Evolutionary conservation across 2,888 invertebrate species (phyloP).

Genomic region (Malachius bipustulatus): DNA sequence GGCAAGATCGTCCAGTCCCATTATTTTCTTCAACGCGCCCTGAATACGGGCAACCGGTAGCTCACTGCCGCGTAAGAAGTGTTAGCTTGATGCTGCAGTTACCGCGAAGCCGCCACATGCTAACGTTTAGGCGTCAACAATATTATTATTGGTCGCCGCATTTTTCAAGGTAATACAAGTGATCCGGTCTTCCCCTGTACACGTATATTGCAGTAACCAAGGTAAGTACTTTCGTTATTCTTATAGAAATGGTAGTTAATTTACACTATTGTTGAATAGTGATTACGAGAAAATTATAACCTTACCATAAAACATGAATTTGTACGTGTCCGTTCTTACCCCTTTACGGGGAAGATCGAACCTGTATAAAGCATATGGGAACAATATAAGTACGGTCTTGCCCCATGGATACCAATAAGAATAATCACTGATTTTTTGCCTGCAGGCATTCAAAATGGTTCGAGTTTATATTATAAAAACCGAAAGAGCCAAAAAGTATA

Average conservation of each 20-base stretch:
- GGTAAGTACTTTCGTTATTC: not conserved
- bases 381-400: no score
- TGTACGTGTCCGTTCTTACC: not conserved
- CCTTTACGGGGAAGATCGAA: no score
- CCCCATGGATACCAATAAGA: no score
- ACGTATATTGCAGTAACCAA: not conserved
- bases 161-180: not conserved
- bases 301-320: not conserved
- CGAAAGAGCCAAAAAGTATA: not conserved
- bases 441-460: conserved; percentile 3
- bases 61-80: not conserved
- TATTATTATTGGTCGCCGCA: not conserved
- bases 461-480: not conserved
- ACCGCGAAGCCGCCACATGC: not conserved
- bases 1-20: not conserved
- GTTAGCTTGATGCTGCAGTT: no score
- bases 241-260: not conserved
- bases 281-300: conserved; percentile 3
- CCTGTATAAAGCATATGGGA: no score
- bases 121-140: not conserved
- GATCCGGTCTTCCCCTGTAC: not conserved
- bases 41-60: not conserved
- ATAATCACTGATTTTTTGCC: no score
- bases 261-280: not conserved
- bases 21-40: not conserved